Evolutionary conservation across 2,888 invertebrate genomes (phyloP).

Genomic region (Eledona agricola): DNA sequence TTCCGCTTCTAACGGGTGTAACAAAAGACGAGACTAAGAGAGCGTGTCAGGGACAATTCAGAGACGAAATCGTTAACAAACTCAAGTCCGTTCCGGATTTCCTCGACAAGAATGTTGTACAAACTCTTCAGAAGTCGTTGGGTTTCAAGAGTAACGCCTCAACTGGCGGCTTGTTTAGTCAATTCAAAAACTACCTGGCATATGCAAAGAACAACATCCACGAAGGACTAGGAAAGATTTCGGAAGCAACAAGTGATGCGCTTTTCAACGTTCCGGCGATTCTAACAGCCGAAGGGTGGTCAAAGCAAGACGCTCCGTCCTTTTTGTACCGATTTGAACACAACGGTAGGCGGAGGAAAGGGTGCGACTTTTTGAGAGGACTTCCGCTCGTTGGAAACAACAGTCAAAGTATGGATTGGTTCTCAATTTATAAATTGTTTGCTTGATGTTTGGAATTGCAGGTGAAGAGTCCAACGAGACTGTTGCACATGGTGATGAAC

Average conservation of each 20-base stretch:
- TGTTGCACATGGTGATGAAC: slow-evolving; percentile 76
- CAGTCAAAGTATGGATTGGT: slow-evolving; percentile 42
- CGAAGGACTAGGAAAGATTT: slow-evolving; percentile 67
- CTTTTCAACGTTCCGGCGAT: slow-evolving; percentile 81
- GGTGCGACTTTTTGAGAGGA: slow-evolving; percentile 72
- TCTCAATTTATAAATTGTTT: slow-evolving; percentile 4
- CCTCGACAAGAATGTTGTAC: slow-evolving; percentile 59
- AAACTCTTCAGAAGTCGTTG: slow-evolving; percentile 55
- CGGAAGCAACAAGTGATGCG: slow-evolving; percentile 76
- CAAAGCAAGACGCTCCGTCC: slow-evolving; percentile 68
- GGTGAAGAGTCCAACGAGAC: slow-evolving; percentile 52
- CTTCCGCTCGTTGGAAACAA: slow-evolving; percentile 69
- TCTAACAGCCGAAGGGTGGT: slow-evolving; percentile 76
- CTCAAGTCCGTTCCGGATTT: slow-evolving; percentile 61
- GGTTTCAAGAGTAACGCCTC: slow-evolving; percentile 15
- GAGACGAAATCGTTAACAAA: slow-evolving; percentile 58
- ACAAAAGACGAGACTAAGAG: slow-evolving; percentile 76
- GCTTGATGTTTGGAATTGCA: too few relatives aligned
- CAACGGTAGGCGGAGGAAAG: slow-evolving; percentile 69
- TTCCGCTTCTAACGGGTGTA: slow-evolving; percentile 78
- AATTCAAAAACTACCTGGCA: slow-evolving; percentile 58
- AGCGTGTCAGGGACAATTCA: slow-evolving; percentile 59
- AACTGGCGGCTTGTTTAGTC: slow-evolving; percentile 21
- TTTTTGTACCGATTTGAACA: slow-evolving; percentile 82
- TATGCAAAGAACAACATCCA: slow-evolving; percentile 52